phyloP scores from a whole-genome alignment of 2,113 vertebrate species.

The Equus quagga region DNA sequence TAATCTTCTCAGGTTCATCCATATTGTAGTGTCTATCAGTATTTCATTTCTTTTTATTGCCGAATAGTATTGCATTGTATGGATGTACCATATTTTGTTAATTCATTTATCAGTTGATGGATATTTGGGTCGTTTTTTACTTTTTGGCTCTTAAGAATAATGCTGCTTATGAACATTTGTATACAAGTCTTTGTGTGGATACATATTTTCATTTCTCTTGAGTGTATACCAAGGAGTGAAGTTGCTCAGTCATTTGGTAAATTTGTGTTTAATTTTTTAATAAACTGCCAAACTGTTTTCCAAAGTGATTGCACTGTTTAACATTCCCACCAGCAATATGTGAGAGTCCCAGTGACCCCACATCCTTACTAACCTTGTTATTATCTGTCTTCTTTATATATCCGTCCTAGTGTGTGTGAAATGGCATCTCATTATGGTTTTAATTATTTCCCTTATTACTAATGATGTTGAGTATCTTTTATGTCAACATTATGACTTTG shows the following conservation, averaged over 20 bases:
- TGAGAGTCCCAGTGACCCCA: not conserved
- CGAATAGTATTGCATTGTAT: not conserved
- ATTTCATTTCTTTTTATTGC: not conserved
- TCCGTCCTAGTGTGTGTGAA: not conserved
- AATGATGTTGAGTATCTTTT: slow-evolving; percentile 27
- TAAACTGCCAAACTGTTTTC: slow-evolving; percentile 6
- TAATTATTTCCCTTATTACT: slow-evolving; percentile 43
- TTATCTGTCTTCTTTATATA: slow-evolving; percentile 18
- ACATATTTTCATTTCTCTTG: slow-evolving; percentile 44
- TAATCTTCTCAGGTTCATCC: not conserved
- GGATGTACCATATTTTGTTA: not conserved
- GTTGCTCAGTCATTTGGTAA: not conserved
- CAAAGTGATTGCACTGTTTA: not conserved
- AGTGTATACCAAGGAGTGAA: not conserved
- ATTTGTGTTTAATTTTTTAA: slow-evolving; percentile 17
- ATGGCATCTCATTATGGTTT: not conserved
- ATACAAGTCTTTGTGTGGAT: not conserved
- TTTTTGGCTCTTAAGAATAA: slow-evolving; percentile 39
- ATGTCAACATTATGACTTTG: slow-evolving; percentile 24
- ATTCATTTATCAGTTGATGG: not conserved
- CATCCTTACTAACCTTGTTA: not conserved
- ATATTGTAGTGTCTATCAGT: not conserved
- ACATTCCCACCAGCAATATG: not conserved
- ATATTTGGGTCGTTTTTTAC: slow-evolving; percentile 16
- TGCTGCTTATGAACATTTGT: not conserved